phyloP scores from a whole-genome alignment of 2,113 vertebrate genomes.

The Bujurquina vittata region DNA sequence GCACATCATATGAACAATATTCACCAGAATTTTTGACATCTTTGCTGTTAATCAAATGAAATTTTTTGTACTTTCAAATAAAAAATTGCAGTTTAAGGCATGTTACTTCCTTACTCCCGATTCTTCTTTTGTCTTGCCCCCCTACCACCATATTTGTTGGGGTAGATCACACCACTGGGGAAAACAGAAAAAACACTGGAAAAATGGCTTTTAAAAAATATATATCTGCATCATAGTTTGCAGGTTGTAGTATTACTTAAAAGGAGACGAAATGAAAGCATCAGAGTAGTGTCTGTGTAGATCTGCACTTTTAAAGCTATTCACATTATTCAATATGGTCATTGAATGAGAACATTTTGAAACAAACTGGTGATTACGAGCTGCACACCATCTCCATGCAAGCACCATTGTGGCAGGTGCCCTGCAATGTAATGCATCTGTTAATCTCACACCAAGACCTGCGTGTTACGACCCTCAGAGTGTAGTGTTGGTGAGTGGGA shows the following conservation, averaged over 20 bases:
- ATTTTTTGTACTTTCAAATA: not conserved
- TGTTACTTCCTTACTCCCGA: no score
- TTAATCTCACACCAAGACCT: constrained; percentile 25
- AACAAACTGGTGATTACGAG: constrained; percentile 2
- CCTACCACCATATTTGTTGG: not conserved
- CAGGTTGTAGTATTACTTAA: not conserved
- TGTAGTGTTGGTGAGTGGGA: constrained; percentile 36
- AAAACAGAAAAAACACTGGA: no score
- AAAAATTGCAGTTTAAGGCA: not conserved
- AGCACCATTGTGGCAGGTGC: not conserved
- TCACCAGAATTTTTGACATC: not conserved
- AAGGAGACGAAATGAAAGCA: not conserved
- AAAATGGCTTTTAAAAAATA: no score
- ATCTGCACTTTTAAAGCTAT: not conserved
- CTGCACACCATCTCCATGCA: not conserved
- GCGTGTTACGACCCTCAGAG: constrained; percentile 10
- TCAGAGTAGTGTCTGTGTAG: not conserved
- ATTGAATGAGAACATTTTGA: not conserved
- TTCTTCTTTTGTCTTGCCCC: not conserved
- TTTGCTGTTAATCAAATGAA: not conserved
- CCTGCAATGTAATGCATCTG: not conserved
- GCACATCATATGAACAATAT: not conserved
- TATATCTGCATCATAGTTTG: not conserved
- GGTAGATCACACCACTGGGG: not conserved
- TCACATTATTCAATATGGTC: not conserved